Percentiles rank a stretch among this genome's conserved stretches.
These are phyloP conservation scores for Odontamblyopus lacepedii DNA, from an alignment of 2,797 vertebrate species.

Conservation along the genomic window DNA sequence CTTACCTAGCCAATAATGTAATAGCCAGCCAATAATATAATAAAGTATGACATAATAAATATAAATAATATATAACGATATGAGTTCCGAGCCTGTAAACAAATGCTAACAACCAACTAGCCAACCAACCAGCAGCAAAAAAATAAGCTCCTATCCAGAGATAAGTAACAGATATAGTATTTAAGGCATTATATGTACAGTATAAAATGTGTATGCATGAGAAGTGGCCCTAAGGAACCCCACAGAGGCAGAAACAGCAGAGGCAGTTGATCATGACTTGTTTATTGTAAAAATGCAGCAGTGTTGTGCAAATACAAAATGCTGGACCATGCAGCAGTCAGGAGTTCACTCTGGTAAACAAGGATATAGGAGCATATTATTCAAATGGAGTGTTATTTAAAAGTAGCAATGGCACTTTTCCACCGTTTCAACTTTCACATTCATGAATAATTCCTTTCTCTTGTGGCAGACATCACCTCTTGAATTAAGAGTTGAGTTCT, in stretches of 20 bases:
- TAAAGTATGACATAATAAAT: no score
- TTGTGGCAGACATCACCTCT: constrained; percentile 8
- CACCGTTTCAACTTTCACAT: background rate
- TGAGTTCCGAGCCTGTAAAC: no score
- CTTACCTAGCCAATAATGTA: no score
- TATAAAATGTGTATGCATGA: background rate
- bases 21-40: no score
- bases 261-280: background rate
- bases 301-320: constrained; percentile 3
- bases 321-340: constrained; percentile 1
- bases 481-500: constrained; percentile 24
- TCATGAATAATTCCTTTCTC: constrained; percentile 16
- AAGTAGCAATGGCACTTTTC: constrained; percentile 10
- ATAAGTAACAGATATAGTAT: background rate
- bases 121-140: no score
- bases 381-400: constrained; percentile 8
- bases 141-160: background rate
- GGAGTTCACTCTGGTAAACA: constrained; percentile 13
- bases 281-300: background rate
- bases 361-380: background rate
- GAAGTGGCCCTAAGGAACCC: background rate
- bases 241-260: background rate
- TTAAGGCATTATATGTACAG: background rate
- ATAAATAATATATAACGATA: no score
- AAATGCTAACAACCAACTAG: no score